These are phyloP conservation scores for Leptinotarsa juncta DNA, from an alignment of 2,888 invertebrate genomes.

Conservation along the genomic window DNA sequence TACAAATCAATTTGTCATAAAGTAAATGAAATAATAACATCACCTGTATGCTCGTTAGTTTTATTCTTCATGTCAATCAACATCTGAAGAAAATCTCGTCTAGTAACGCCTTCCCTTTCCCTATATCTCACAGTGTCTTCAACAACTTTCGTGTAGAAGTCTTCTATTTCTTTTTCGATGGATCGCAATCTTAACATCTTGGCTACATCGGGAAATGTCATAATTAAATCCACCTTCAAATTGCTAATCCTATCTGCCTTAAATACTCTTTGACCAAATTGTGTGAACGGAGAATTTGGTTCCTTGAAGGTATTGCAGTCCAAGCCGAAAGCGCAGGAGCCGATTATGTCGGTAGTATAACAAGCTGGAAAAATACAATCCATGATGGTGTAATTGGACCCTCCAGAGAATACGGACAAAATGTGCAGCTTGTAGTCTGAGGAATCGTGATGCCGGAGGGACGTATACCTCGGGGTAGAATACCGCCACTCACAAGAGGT, in stretches of 20 bases:
- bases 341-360: constrained; percentile 46
- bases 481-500: too few species aligned
- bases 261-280: not conserved
- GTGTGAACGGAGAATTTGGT: constrained; percentile 60
- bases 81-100: constrained; percentile 20
- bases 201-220: not conserved
- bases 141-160: constrained; percentile 22
- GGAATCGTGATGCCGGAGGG: too few species aligned
- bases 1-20: constrained; percentile 9
- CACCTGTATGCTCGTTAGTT: not conserved
- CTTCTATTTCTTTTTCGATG: not conserved
- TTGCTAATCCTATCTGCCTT: not conserved
- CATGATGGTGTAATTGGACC: too few species aligned
- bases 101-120: not conserved
- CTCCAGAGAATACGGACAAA: too few species aligned
- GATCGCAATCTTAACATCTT: not conserved
- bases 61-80: constrained; percentile 20
- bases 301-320: constrained; percentile 70
- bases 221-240: not conserved
- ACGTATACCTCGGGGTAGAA: too few species aligned
- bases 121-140: constrained; percentile 10
- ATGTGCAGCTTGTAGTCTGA: too few species aligned
- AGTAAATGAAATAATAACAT: not conserved
- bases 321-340: constrained; percentile 70
- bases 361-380: constrained; percentile 29